Conservation (phyloP, 2,113 vertebrate species). For the Syngnathus scovelli region DNA sequence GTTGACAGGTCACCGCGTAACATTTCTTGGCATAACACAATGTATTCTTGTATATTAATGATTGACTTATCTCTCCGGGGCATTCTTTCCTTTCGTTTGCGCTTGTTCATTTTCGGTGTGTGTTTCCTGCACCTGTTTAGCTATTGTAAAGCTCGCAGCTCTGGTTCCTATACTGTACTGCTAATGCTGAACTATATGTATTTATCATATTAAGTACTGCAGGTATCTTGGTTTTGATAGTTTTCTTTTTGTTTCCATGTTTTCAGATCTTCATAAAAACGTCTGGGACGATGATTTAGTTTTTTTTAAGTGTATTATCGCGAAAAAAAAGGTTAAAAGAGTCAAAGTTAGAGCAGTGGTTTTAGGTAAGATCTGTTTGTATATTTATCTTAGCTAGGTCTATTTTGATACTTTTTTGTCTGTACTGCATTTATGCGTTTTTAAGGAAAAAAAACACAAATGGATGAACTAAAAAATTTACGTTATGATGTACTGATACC, state of each 20-base stretch:
- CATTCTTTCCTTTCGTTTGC: conserved; percentile 56
- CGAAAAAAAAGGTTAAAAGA: conserved; percentile 63
- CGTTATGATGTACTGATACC: conserved; percentile 77
- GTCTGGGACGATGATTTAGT: conserved; percentile 73
- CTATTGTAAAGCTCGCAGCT: conserved; percentile 76
- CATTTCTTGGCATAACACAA: conserved; percentile 68
- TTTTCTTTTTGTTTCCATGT: conserved; percentile 48
- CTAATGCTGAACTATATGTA: conserved; percentile 78
- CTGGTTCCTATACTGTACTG: conserved; percentile 75
- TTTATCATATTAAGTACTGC: conserved; percentile 80
- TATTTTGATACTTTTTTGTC: conserved; percentile 84
- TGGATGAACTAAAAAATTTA: conserved; percentile 72
- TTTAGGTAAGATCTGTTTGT: conserved; percentile 81
- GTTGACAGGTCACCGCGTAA: conserved; percentile 67
- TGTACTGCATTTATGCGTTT: conserved; percentile 81
- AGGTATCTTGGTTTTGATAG: conserved; percentile 72
- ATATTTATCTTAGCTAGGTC: conserved; percentile 86
- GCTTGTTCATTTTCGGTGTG: conserved; percentile 42
- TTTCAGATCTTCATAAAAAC: conserved; percentile 69
- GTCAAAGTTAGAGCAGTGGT: conserved; percentile 77
- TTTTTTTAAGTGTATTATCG: conserved; percentile 73
- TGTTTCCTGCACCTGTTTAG: conserved; percentile 68
- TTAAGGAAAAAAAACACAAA: conserved; percentile 75
- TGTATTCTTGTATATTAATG: conserved; percentile 77
- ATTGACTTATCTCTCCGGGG: conserved; percentile 74